These are phyloP conservation scores for Lepidurus couesii DNA, from an alignment of 1,140 invertebrate species.

Conservation along the genomic window DNA sequence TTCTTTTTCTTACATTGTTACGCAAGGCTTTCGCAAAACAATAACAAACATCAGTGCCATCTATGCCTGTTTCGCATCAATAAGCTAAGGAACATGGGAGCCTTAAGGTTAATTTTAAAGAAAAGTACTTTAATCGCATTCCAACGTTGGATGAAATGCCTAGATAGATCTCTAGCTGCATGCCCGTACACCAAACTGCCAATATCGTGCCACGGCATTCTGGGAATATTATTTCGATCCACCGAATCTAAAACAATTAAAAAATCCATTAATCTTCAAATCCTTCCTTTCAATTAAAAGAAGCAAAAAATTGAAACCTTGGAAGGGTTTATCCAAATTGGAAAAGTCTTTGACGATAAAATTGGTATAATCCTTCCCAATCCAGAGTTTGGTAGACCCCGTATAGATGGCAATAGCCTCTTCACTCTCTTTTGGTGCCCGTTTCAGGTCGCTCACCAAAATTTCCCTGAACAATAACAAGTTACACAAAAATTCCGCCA, in stretches of 20 bases:
- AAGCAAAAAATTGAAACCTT: conserved; percentile 46
- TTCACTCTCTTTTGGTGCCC: conserved; percentile 42
- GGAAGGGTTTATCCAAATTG: conserved; percentile 81
- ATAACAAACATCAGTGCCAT: no score
- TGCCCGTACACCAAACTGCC: conserved; percentile 73
- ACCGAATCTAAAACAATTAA: conserved; percentile 64
- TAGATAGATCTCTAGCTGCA: conserved; percentile 80
- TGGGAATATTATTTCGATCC: conserved; percentile 74
- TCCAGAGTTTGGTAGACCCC: conserved; percentile 83
- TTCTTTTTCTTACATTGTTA: conserved; percentile 27
- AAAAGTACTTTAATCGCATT: conserved; percentile 83
- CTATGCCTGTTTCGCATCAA: no score
- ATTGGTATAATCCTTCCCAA: conserved; percentile 96
- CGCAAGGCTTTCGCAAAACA: no score
- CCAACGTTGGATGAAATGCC: conserved; percentile 97
- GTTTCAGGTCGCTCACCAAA: conserved; percentile 41
- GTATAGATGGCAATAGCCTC: conserved; percentile 43
- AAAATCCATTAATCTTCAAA: background rate
- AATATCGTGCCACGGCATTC: conserved; percentile 99
- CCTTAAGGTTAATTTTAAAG: background rate
- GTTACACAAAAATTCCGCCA: background rate
- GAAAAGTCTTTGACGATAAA: conserved; percentile 97
- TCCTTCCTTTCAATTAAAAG: background rate
- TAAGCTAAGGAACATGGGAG: background rate
- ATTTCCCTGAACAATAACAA: background rate